Percentiles rank a stretch among this genome's conserved stretches.
Evolutionary conservation across 2,888 invertebrate species (phyloP).

Genomic region (Helicoverpa assulta): DNA sequence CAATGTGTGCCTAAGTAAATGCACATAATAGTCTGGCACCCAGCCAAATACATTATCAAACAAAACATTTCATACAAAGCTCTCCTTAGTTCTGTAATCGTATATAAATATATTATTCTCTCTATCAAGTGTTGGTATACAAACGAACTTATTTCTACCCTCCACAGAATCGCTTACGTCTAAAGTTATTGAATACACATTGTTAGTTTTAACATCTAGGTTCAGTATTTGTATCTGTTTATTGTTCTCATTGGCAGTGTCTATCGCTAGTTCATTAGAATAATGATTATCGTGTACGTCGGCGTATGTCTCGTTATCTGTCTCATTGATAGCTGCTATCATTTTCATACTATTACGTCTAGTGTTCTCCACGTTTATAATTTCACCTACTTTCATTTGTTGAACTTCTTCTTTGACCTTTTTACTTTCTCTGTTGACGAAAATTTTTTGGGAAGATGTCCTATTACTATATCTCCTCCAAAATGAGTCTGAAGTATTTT

Average conservation of each 20-base stretch:
- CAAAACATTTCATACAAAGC: slow-evolving; percentile 79
- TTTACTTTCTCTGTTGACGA: slow-evolving; percentile 80
- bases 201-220: slow-evolving; percentile 87
- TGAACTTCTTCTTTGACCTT: slow-evolving; percentile 80
- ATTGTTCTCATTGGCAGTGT: slow-evolving; percentile 82
- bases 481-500: slow-evolving; percentile 91
- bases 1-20: slow-evolving; percentile 65
- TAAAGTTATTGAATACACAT: slow-evolving; percentile 87
- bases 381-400: slow-evolving; percentile 84
- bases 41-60: slow-evolving; percentile 66
- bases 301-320: slow-evolving; percentile 72
- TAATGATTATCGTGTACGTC: slow-evolving; percentile 74
- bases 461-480: slow-evolving; percentile 91
- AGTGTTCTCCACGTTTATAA: slow-evolving; percentile 84
- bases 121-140: slow-evolving; percentile 81
- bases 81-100: slow-evolving; percentile 87
- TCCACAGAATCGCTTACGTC: slow-evolving; percentile 82
- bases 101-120: slow-evolving; percentile 89
- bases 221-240: slow-evolving; percentile 89
- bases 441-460: slow-evolving; percentile 82
- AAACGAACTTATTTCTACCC: slow-evolving; percentile 83
- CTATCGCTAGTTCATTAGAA: slow-evolving; percentile 66
- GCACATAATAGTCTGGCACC: slow-evolving; percentile 74
- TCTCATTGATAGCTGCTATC: slow-evolving; percentile 82
- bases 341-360: slow-evolving; percentile 88